phyloP scores from a whole-genome alignment of 2,113 vertebrate species.

The Upupa epops region DNA sequence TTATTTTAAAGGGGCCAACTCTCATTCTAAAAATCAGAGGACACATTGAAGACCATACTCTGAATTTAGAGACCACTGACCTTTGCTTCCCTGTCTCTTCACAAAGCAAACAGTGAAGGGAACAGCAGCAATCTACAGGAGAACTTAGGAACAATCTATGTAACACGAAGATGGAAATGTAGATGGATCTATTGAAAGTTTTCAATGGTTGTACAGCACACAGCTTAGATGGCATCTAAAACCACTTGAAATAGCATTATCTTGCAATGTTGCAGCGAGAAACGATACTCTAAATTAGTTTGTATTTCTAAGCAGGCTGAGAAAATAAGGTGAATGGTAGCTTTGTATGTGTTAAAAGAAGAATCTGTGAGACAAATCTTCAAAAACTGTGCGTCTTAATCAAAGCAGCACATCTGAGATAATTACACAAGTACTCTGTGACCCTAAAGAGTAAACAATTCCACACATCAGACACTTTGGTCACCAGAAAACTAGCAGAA shows the following conservation, averaged over 20 bases:
- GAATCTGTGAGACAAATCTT: neutral
- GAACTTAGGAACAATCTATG: neutral
- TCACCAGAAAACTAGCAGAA: conserved; percentile 16
- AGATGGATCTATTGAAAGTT: neutral
- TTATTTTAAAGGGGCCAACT: neutral
- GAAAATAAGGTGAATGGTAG: neutral
- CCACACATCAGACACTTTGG: neutral
- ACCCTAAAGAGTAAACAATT: neutral
- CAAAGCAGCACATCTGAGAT: conserved; percentile 1
- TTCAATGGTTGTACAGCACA: neutral
- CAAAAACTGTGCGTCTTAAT: neutral
- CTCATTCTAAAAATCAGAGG: no score
- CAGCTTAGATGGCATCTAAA: neutral
- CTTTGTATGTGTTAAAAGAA: neutral
- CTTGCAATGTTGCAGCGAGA: neutral
- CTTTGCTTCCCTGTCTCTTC: neutral
- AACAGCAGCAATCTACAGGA: neutral
- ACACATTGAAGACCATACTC: neutral
- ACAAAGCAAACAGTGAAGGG: neutral
- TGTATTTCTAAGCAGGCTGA: neutral
- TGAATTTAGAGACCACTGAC: neutral
- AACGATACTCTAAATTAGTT: neutral
- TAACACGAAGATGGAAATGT: neutral
- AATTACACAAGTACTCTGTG: neutral
- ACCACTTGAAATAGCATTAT: neutral